Percentiles rank a stretch among this genome's conserved stretches.
Evolutionary conservation across 2,797 vertebrate genomes (phyloP).

Genomic region (Gorsachius magnificus): DNA sequence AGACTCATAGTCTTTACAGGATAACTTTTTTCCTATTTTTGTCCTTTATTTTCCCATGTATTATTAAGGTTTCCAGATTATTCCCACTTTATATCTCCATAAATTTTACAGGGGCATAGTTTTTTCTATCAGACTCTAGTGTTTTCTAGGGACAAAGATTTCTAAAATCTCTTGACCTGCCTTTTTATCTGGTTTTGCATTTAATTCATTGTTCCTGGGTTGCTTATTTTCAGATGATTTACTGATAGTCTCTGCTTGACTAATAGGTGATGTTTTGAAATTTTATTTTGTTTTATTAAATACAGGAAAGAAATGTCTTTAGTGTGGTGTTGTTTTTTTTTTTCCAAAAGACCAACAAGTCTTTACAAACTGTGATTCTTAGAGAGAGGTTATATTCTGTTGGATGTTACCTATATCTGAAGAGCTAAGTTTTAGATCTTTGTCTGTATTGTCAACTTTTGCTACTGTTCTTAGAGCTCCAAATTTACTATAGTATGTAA

Average conservation of each 20-base stretch:
- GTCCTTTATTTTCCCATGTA: neutral
- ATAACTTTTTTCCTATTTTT: neutral
- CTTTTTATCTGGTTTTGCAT: neutral
- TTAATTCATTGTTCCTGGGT: neutral
- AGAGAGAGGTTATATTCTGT: neutral
- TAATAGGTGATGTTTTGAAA: neutral
- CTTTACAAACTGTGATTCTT: neutral
- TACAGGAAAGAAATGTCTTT: neutral
- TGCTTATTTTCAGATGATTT: neutral
- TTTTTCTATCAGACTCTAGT: neutral
- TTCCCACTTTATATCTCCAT: neutral
- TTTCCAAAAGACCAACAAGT: neutral
- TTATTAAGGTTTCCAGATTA: neutral
- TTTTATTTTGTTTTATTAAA: neutral
- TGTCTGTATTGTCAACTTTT: neutral
- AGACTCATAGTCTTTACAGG: neutral
- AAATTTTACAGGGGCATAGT: neutral
- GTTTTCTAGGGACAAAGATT: neutral
- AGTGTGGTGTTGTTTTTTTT: neutral
- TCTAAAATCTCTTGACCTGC: neutral
- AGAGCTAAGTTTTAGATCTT: neutral
- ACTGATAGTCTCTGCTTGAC: neutral
- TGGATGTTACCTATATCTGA: neutral
- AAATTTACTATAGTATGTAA: neutral
- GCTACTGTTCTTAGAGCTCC: neutral